Evolutionary conservation across 2,797 vertebrate species (phyloP), one percentile per base, ranked within the genome.

Genomic region (Girardinus metallicus): DNA sequence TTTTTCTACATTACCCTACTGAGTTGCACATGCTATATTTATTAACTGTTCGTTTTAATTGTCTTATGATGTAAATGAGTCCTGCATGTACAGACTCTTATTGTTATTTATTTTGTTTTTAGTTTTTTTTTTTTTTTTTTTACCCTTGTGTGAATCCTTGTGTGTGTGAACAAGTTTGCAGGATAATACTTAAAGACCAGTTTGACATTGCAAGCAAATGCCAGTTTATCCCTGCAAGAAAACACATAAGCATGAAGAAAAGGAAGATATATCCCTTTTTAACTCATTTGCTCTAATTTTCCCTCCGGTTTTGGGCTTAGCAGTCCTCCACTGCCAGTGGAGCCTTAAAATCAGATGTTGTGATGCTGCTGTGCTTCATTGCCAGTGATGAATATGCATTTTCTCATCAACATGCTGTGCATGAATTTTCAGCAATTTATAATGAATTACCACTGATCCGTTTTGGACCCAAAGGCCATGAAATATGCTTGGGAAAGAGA

Each of bases 321-420:
- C 73, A 76, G 72, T 60, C 70, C 81, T 86, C 70, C 78, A 23
- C 81, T 84, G 71, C 76, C 81, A 91, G 90, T 88, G 79, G 78
- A 91, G 82, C 84, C 44, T 86, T 86, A 87, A 68, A 91, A 83
- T 90, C 89, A 82, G 79, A 87, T 87, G 90, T 83, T 90, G 83
- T 83, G 86, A 88, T 88, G 86, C 29, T 81, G 74, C 64, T n/a
- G 47, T 85, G 84, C 92, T 91, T 29, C 81, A 78, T 74, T 88
- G 85, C 85, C 80, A 81, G 43, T 85, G 76, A 90, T 93, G 85
- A 91, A 90, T 91, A 92, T 89, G 78, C 83, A 92, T 92, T 88
- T 89, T 85, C 75, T 86, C 85, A 89, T 88, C 80, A 90, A 80
- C 77, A 85, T 18, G 68, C 74, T 80, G 41, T 78, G 84, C 84